Evolutionary conservation across 2,888 invertebrate species (phyloP), one percentile per base, ranked within the genome.

Genomic region (Amaurobius ferox): DNA sequence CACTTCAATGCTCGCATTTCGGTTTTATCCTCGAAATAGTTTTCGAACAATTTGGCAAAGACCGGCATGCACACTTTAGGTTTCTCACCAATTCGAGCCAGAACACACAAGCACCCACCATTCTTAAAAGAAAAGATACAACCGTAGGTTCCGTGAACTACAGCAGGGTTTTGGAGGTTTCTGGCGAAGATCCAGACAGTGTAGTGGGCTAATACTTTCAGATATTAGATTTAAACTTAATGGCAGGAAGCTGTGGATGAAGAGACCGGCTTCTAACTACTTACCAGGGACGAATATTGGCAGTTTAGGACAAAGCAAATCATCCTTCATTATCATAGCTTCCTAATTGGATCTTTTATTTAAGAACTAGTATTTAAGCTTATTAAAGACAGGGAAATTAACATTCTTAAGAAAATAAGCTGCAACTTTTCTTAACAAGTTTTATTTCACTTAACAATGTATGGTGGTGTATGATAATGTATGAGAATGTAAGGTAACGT

Each of bases 41-140:
- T 55, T 55, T 55, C 5, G 1, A 55, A 55, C 55, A 55, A 55
- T 55, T 55, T 55, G 55, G 55, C 55, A 55, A 19, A 55, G 55
- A 23, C 3, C 23, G 23, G 23, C 19, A 3, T 5, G 55, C 23
- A 55, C 55, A 16, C 55, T 23, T 23, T 23, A 55, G 3, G 23
- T 3, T 55, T 55, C 23, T 23, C 55, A 19, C 23, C 19, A 16
- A 55, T 55, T 0, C 23, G 23, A 55, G 55, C 55, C 55, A 55
- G 23, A 55, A 55, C 19, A 55, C 55, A 55, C 55, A 23, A 19
- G 7, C 55, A 55, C 23, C 19, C 55, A 55, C 23, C 23, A 23
- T 1, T 9, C 55, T 55, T 55, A 55, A 3, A 23, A 55, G 55
- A 19, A 5, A 55, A 5, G 3, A 35, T 35, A 35, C 2, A 23